phyloP scores from a whole-genome alignment of 1,140 invertebrate species.

The Drosophila teissieri region DNA sequence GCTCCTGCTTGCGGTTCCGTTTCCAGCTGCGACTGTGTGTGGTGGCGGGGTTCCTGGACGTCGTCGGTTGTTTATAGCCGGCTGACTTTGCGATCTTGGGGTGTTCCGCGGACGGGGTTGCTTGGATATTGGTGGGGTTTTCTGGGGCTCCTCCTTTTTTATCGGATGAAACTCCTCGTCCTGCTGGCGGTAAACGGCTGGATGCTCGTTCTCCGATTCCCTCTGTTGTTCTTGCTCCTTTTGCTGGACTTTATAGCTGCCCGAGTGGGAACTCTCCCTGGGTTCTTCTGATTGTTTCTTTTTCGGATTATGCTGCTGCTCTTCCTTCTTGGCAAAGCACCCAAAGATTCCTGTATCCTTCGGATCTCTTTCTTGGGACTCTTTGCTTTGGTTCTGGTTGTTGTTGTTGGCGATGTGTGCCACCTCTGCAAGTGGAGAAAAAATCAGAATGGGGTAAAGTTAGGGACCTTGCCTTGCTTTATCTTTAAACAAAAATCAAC shows the following conservation, averaged over 20 bases:
- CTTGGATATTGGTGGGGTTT: conserved; percentile 25
- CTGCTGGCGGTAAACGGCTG: conserved; percentile 53
- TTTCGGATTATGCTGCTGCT: conserved; percentile 18
- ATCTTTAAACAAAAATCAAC: conserved; percentile 26
- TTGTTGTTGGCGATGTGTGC: conserved; percentile 79
- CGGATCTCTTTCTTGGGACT: conserved; percentile 20
- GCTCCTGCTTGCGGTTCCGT: conserved; percentile 45
- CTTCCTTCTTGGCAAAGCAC: conserved; percentile 58
- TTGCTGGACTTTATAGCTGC: conserved; percentile 66
- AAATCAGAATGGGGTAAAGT: conserved; percentile 62
- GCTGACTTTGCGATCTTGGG: conserved; percentile 63
- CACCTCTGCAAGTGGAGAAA: conserved; percentile 81
- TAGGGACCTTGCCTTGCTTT: conserved; percentile 51
- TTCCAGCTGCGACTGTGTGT: conserved; percentile 41
- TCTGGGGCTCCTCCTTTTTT: conserved; percentile 7
- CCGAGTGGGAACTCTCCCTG: conserved; percentile 37
- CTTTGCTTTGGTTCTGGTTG: conserved; percentile 43
- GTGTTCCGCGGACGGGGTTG: conserved; percentile 48
- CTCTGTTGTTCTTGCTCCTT: conserved; percentile 30
- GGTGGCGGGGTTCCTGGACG: conserved; percentile 65
- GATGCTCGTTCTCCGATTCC: conserved; percentile 8
- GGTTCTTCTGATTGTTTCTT: conserved; percentile 5
- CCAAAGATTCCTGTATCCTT: conserved; percentile 48
- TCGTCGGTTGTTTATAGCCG: conserved; percentile 51
- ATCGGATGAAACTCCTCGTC: conserved; percentile 51